Evolutionary conservation across 2,888 invertebrate species (phyloP).

Genomic region (Vandiemenella viatica): DNA sequence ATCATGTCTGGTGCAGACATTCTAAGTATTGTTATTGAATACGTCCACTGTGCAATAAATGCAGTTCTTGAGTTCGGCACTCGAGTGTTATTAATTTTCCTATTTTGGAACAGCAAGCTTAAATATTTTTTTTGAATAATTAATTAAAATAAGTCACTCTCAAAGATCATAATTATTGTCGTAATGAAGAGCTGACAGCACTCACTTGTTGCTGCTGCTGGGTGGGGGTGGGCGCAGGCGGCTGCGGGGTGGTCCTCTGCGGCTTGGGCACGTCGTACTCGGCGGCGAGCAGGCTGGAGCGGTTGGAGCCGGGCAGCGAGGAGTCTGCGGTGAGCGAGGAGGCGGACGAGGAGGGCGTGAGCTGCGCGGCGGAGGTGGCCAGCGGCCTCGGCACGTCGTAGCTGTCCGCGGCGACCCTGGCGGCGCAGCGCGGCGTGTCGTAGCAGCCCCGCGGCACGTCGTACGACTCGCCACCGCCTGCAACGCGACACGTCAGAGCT

Average conservation of each 20-base stretch:
- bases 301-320: slow-evolving; percentile 37
- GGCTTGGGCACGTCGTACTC: slow-evolving; percentile 51
- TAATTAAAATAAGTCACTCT: too few species aligned
- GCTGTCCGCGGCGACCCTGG: slow-evolving; percentile 27
- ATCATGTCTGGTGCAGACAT: too few species aligned
- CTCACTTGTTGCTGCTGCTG: too few species aligned
- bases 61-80: too few species aligned
- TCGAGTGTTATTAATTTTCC: too few species aligned
- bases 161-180: too few species aligned
- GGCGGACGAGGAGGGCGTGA: slow-evolving; percentile 51
- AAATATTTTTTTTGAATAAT: too few species aligned
- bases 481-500: slow-evolving; percentile 26
- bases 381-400: slow-evolving; percentile 49
- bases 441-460: slow-evolving; percentile 46
- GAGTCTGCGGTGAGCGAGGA: slow-evolving; percentile 47
- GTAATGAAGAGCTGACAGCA: too few species aligned
- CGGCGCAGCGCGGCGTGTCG: slow-evolving; percentile 32
- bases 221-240: too few species aligned
- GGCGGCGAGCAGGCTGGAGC: slow-evolving; percentile 39
- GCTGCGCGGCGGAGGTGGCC: slow-evolving; percentile 28
- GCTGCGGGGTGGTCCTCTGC: slow-evolving; percentile 1
- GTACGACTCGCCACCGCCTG: slow-evolving; percentile 31
- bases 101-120: too few species aligned
- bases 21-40: too few species aligned
- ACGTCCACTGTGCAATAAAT: too few species aligned